Base-by-base conservation (phyloP, 1,140 invertebrate species). In the Drosophila kohkoa region DNA sequence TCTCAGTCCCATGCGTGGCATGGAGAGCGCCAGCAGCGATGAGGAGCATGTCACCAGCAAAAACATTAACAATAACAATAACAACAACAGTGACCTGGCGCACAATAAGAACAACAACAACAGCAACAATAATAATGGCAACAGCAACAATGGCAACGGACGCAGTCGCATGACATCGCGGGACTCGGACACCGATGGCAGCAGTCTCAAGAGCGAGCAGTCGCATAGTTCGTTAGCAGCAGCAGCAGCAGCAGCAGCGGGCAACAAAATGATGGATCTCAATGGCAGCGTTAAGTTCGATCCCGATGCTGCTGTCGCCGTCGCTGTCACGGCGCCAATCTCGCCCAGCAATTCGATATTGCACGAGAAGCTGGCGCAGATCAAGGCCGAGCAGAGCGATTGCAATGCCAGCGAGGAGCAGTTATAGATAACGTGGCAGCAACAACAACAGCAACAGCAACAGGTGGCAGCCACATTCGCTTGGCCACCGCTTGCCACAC, bases 301-400 rank as follows among this genome's bases (percentile, higher is more conserved):
- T 48, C 48, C 73, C 46, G 77, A 77, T 20, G 15, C 32, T 35
- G 32, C 52, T 52, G 58, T 10, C 7, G 8, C 28, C 20, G 13
- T 15, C 15, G 32, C 52, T 52, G 58, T 10, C 7, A 11, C 30
- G 13, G 15, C 70, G 45, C 45, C 59, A 10, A 32, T 71, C 25
- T 67, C 66, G 55, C 46, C 67, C 41, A 75, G 28, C 62, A 43
- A 15, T 35, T 89, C 88, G 41, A 92, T 92, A 66, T 48, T 92
- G 60, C 91, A 92, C 41, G 90, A 92, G 65, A 92, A 92, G 68
- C 82, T 92, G 73, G 90, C 90, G n/a, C 90, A 92, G 76, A 92
- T 92, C 65, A 92, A 92, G 75, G 81, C 90, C 68, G 90, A 92
- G 60, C 90, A 86, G 55, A 68, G 51, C 6, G 32, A 32, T 8